These are phyloP conservation scores for Pelobates fuscus DNA, from an alignment of 2,113 vertebrate species.

Conservation along the genomic window DNA sequence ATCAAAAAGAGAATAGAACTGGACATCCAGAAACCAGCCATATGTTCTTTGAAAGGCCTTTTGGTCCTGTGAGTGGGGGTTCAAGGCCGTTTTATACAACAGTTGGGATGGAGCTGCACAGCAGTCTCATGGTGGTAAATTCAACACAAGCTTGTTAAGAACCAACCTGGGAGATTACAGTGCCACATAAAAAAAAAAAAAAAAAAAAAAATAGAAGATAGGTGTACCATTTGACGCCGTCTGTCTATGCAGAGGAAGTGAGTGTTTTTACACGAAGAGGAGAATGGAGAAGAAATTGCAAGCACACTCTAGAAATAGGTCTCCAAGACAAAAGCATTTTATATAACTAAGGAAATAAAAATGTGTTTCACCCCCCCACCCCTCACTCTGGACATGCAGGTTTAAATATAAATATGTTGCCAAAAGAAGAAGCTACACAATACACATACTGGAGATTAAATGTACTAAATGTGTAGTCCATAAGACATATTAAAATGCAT, in stretches of 20 bases:
- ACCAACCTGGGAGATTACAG: neutral
- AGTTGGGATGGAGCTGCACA: neutral
- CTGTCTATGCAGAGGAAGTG: no score
- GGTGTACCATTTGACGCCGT: no score
- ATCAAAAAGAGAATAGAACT: slow-evolving; percentile 12
- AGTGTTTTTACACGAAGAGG: no score
- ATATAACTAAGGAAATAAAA: no score
- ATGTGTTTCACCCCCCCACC: no score
- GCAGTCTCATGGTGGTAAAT: slow-evolving; percentile 5
- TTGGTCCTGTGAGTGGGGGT: slow-evolving; percentile 12
- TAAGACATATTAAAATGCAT: neutral
- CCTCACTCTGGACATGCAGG: no score
- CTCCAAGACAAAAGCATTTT: no score
- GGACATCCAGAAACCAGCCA: neutral
- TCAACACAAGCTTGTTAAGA: slow-evolving; percentile 14
- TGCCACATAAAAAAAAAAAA: neutral
- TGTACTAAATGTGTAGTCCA: slow-evolving; percentile 2
- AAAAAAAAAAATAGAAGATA: no score
- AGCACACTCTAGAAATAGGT: no score
- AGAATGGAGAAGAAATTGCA: no score
- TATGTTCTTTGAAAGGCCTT: slow-evolving; percentile 27
- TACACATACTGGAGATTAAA: neutral
- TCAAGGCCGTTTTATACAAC: slow-evolving; percentile 11
- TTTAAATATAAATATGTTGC: neutral
- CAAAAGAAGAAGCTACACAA: neutral